Evolutionary conservation across 2,113 vertebrate genomes (phyloP), one percentile per base, ranked within the genome.

Genomic region (Coregonus clupeaformis): DNA sequence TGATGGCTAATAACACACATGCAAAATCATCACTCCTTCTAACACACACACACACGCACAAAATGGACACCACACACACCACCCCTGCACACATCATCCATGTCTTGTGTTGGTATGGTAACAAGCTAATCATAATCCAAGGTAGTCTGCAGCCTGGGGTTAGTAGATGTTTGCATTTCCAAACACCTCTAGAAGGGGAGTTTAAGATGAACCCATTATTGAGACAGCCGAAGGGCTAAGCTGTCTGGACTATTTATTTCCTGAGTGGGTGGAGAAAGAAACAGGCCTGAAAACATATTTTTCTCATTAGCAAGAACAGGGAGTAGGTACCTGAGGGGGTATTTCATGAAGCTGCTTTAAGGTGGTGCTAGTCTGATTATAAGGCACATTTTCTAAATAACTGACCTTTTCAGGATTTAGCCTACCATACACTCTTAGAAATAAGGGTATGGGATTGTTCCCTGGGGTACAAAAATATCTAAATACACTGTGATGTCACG

Each of bases 151-250:
- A 69, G 47, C 6, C 25, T 68, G 49, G 49, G 42, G 16, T 42
- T n/a, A 63, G 27, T 57, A 67, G 68, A 70, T 47, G 68, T 65
- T 62, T 30, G 36, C 47, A 71, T 73, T 52, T 36, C 32, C 47
- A 67, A 72, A 55, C 68, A 71, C 52, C 24, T 73, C 27, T 25
- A 29, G 16, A 42, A 69, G 68, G 42, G 42, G 55, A 69, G 67
- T 78, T 79, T 66, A 62, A 52, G 70, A 74, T 82, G 71, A 77
- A 77, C 74, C 69, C 64, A 83, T 80, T 75, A 83, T 49, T 77
- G 52, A 45, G 12, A 12, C 16, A 36, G 49, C 68, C 68, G 47
- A 62, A 24, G 27, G 68, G 63, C 72, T 25, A 62, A n/a, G 57
- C 55, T 60, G 55, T 57, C 71, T 36, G 18, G 16, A 59, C 24